Evolutionary conservation across 2,113 vertebrate genomes (phyloP), one percentile per base, ranked within the genome.

Genomic region (Verasper variegatus): DNA sequence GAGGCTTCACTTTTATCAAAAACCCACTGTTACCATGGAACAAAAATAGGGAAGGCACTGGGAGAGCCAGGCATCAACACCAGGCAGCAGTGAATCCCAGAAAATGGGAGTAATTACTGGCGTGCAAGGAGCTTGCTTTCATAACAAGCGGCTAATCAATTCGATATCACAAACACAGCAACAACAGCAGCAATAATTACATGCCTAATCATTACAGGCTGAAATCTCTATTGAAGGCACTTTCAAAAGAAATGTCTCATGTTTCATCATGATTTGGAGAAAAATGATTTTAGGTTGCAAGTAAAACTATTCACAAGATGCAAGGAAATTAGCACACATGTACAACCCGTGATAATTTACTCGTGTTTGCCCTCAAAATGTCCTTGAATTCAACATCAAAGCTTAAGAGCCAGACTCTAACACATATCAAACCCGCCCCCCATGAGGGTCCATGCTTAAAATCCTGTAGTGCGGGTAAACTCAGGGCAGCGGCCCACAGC

Each of bases 131-230:
- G 82, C 21, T 51, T 54, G 78, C 64, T 66, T 75, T 86, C 74
- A 77, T 83, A 86, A 86, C 78, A 27, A 76, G 63, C 24, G 56
- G 62, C 76, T 88, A 86, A 91, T 92, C 86, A 91, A 90, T 82
- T 61, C 54, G 65, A 78, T 71, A 86, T 87, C 82, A 63, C 64
- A 87, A 83, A 88, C 57, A 88, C 77, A 82, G 71, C 52, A 81
- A 81, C 86, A 86, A 86, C 80, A 76, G 68, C 63, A 65, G 61
- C 81, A 85, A 70, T 86, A 78, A 89, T 89, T 86, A 84, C 83
- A 58, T 42, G 31, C 68, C 56, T 81, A 86, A 88, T 86, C 79
- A 82, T 40, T 23, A 65, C 83, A 61, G 47, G 31, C 71, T 69
- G 73, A 82, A 65, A 74, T 81, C 78, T 88, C 81, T 74, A 76